phyloP scores from a whole-genome alignment of 2,888 invertebrate genomes.

The Leptinotarsa juncta region DNA sequence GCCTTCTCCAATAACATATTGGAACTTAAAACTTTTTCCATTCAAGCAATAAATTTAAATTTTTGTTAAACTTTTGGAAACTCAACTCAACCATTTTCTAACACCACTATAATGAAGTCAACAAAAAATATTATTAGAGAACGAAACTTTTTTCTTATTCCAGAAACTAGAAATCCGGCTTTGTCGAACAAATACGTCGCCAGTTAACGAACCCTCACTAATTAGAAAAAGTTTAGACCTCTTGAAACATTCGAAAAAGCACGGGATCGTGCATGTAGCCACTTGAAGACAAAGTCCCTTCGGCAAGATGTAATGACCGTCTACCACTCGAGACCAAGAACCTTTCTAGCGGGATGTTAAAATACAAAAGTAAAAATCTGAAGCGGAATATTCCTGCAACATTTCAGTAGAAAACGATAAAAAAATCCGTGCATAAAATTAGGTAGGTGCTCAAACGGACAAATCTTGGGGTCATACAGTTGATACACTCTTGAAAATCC shows the following conservation, averaged over 20 bases:
- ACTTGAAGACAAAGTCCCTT: constrained; percentile 23
- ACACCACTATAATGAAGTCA: no score
- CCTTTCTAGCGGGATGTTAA: constrained; percentile 18
- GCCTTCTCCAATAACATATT: no score
- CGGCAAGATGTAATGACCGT: constrained; percentile 29
- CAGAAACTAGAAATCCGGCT: neutral
- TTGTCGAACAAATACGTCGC: neutral
- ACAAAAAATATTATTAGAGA: no score
- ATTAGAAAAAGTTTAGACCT: constrained; percentile 9
- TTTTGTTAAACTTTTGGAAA: no score
- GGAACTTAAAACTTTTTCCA: no score
- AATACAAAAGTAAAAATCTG: constrained; percentile 27
- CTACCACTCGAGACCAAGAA: constrained; percentile 26
- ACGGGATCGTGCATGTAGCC: constrained; percentile 12
- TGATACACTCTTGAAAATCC: constrained; percentile 41
- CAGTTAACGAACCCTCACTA: neutral
- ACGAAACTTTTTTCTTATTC: neutral
- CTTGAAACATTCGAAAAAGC: neutral
- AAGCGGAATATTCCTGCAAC: constrained; percentile 22
- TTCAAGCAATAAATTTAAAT: no score
- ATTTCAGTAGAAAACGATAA: constrained; percentile 19
- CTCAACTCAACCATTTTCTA: no score
- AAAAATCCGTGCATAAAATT: constrained; percentile 28
- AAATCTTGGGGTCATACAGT: constrained; percentile 39
- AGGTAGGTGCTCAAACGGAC: constrained; percentile 41